Conservation (phyloP, 2,113 vertebrate species). For the Apodemus speciosus region DNA sequence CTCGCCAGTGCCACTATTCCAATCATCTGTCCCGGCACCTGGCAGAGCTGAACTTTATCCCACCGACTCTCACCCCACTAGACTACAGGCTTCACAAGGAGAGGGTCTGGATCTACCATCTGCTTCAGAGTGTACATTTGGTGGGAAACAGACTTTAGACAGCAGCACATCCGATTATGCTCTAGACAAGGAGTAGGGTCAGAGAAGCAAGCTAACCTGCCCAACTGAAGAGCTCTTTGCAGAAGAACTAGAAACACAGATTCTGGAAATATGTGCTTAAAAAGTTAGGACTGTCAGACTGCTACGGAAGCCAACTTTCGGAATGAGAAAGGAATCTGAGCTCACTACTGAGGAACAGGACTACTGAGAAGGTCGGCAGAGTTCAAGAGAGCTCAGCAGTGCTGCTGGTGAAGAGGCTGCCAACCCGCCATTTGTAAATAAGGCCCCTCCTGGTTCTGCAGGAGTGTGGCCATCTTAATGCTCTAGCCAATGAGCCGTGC, state of each 20-base stretch:
- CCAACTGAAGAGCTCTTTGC: neutral
- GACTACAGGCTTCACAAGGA: neutral
- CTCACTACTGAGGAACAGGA: neutral
- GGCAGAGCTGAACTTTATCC: neutral
- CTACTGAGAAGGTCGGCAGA: neutral
- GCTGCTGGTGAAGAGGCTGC: neutral
- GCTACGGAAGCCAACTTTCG: neutral
- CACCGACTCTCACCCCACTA: neutral
- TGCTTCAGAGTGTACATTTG: neutral
- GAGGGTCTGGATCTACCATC: neutral
- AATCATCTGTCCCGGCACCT: neutral
- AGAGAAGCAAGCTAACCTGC: neutral
- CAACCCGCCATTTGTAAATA: neutral
- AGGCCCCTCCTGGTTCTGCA: neutral
- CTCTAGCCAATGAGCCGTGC: neutral
- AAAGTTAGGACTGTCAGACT: neutral
- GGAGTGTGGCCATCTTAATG: neutral
- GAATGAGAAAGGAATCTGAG: neutral
- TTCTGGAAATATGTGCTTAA: neutral
- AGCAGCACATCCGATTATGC: neutral
- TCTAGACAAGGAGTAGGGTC: neutral
- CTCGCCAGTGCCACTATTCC: neutral
- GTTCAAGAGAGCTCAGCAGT: neutral
- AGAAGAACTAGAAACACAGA: constrained; percentile 19
- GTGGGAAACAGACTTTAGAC: neutral